Percentiles rank a stretch among this genome's conserved stretches.
Evolutionary conservation across 1,140 invertebrate species (phyloP).

Genomic region (Trialeurodes vaporariorum): DNA sequence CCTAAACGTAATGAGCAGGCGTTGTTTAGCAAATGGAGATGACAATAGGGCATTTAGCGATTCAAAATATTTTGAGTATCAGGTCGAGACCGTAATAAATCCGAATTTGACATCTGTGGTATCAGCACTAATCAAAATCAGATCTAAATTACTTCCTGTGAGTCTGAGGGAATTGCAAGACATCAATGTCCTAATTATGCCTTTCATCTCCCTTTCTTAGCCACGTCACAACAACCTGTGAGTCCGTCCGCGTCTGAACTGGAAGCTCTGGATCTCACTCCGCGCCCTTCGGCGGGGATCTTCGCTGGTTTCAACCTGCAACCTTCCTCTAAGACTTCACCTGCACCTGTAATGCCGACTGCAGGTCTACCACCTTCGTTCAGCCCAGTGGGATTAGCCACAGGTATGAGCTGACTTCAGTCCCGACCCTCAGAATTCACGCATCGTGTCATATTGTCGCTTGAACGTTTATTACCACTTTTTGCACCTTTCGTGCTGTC

Average conservation of each 20-base stretch:
- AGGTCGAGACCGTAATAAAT: too few relatives aligned
- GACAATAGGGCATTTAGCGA: too few relatives aligned
- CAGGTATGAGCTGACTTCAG: slow-evolving; percentile 50
- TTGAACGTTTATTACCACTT: too few relatives aligned
- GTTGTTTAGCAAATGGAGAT: background rate
- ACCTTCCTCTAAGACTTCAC: slow-evolving; percentile 27
- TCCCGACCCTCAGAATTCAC: background rate
- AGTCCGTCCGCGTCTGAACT: slow-evolving; percentile 19
- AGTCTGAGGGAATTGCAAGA: background rate
- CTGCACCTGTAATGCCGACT: slow-evolving; percentile 23
- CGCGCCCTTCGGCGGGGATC: slow-evolving; percentile 14
- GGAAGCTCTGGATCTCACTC: slow-evolving; percentile 26
- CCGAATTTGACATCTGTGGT: too few relatives aligned
- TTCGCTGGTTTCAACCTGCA: slow-evolving; percentile 10
- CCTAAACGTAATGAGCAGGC: background rate
- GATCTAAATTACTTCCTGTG: background rate
- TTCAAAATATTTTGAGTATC: too few relatives aligned
- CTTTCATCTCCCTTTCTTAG: background rate
- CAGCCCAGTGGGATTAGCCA: slow-evolving; percentile 30
- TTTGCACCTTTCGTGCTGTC: background rate
- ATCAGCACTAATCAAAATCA: too few relatives aligned
- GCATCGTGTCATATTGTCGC: background rate
- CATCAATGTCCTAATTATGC: background rate
- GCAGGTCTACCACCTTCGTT: background rate
- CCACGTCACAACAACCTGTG: slow-evolving; percentile 8